Evolutionary conservation across 2,888 invertebrate genomes (phyloP).

Genomic region (Idaea dimidiata): DNA sequence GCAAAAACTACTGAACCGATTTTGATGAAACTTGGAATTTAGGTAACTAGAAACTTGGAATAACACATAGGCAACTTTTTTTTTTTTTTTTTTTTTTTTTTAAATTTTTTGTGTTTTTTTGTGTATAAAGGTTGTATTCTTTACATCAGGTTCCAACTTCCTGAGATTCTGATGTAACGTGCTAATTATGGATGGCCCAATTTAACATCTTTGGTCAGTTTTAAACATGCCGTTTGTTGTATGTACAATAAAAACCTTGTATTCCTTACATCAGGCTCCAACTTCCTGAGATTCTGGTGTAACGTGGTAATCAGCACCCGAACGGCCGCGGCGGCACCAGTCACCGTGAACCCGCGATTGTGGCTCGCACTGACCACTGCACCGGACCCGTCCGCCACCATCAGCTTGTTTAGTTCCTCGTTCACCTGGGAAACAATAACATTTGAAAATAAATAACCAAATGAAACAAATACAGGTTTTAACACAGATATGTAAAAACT

Average conservation of each 20-base stretch:
- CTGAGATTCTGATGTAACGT: slow-evolving; percentile 96
- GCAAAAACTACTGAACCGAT: too few species aligned
- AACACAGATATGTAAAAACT: neutral
- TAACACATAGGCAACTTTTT: too few species aligned
- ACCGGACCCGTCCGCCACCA: slow-evolving; percentile 54
- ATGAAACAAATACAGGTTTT: neutral
- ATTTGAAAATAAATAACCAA: neutral
- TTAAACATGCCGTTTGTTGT: too few species aligned
- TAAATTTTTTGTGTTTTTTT: too few species aligned
- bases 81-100: too few species aligned
- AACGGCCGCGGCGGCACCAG: slow-evolving; percentile 91
- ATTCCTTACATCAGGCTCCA: slow-evolving; percentile 93
- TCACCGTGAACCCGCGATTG: slow-evolving; percentile 91
- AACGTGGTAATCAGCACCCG: slow-evolving; percentile 96
- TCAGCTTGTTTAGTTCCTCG: slow-evolving; percentile 89
- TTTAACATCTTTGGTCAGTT: too few species aligned
- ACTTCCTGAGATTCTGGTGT: slow-evolving; percentile 94
- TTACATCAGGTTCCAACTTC: slow-evolving; percentile 92
- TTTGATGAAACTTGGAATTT: too few species aligned
- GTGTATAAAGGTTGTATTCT: too few species aligned
- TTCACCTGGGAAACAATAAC: slow-evolving; percentile 71
- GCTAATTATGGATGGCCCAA: too few species aligned
- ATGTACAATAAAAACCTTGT: too few species aligned
- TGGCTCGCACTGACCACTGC: slow-evolving; percentile 50
- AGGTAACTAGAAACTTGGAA: too few species aligned